phyloP scores from a whole-genome alignment of 2,888 invertebrate genomes.

The Brachypterus glaber region DNA sequence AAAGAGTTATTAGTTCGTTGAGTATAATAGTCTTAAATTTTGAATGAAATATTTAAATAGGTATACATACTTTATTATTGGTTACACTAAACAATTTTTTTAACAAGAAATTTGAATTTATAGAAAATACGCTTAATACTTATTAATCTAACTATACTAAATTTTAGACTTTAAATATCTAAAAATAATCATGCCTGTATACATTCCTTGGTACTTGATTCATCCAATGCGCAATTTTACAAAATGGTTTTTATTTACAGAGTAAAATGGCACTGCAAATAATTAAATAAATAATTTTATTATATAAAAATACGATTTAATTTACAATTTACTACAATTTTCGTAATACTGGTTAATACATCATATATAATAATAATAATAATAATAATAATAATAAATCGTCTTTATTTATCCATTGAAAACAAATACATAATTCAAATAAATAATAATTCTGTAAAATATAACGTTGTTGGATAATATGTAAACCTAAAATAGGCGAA shows the following conservation, averaged over 20 bases:
- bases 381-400: too few species aligned
- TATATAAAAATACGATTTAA: slow-evolving; percentile 24
- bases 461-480: too few species aligned
- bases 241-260: slow-evolving; percentile 22
- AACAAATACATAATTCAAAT: too few species aligned
- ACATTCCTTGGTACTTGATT: slow-evolving; percentile 33
- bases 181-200: slow-evolving; percentile 38
- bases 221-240: slow-evolving; percentile 16
- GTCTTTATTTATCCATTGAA: too few species aligned
- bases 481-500: too few species aligned
- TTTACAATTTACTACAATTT: too few species aligned
- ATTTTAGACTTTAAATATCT: slow-evolving; percentile 26
- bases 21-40: slow-evolving; percentile 8
- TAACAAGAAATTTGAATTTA: slow-evolving; percentile 25
- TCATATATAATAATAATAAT: too few species aligned
- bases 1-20: too few species aligned
- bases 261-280: slow-evolving; percentile 31
- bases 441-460: too few species aligned
- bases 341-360: too few species aligned
- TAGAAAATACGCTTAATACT: slow-evolving; percentile 30
- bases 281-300: slow-evolving; percentile 18
- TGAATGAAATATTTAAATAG: slow-evolving; percentile 16
- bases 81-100: too few species aligned
- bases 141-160: slow-evolving; percentile 20
- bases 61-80: slow-evolving; percentile 12